Evolutionary conservation across 2,113 vertebrate species (phyloP), one percentile per base, ranked within the genome.

Genomic region (Macquaria australasica): DNA sequence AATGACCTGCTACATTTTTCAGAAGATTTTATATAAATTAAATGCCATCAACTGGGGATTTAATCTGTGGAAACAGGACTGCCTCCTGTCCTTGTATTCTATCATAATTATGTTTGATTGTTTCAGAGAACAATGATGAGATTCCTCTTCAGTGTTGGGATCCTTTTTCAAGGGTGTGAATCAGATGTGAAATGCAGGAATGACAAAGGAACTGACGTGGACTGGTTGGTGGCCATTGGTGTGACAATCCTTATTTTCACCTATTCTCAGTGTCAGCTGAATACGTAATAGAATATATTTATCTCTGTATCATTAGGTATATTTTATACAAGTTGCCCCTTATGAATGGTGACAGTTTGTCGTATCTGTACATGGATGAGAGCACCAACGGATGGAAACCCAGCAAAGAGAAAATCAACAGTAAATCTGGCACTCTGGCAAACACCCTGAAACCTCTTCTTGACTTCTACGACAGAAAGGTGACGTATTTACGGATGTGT

Each of bases 361-460:
- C 25, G 0, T 94, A 94, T 67, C n/a, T 92, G 45, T 93, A 94
- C 81, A 91, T 94, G 91, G 93, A 94, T 83, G 51, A 88, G 10
- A 85, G 14, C 41, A 93, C 84, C 21, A 39, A 80, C 0, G 83
- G 91, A 66, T 94, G 90, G 92, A 28, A 0, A 3, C 5, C 0
- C 18, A 92, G 91, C 73, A 1, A 0, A 0, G 0, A 79, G 23
- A 48, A 0, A 5, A 91, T 93, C 23, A 45, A 79, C 79, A 86
- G 88, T 71, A 0, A 0, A 53, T 74, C 71, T 31, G 87, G 87
- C 16, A 31, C 86, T 62, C 15, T 94, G 41, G 90, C 50, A 0
- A 87, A 91, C 45, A 94, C 93, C 16, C 64, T 94, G 68, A 72
- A 72, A 39, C 92, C 92, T 67, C 81, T 91, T 50, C 45, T 93